Conservation (phyloP, 2,888 invertebrate genomes). For the Metacarcinus magister region DNA sequence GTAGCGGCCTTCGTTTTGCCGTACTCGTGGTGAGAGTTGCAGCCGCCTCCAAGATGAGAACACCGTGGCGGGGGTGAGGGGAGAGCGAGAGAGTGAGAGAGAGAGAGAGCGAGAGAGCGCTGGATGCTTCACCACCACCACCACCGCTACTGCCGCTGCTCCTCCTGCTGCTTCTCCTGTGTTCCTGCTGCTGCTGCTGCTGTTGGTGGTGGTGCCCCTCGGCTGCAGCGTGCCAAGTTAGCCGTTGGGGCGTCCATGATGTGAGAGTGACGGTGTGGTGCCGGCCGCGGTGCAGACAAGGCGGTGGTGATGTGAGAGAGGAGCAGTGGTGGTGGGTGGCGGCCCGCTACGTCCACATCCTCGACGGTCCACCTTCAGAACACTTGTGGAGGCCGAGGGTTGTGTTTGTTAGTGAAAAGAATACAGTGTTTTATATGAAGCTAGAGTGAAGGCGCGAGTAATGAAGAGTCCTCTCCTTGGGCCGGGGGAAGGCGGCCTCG, state of each 20-base stretch:
- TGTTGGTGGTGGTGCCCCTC: slow-evolving; percentile 51
- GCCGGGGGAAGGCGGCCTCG: slow-evolving; percentile 57
- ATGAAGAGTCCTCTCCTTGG: slow-evolving; percentile 73
- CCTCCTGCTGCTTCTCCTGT: slow-evolving; percentile 69
- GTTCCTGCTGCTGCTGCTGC: slow-evolving; percentile 68
- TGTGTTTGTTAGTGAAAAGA: slow-evolving; percentile 57
- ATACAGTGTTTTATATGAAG: slow-evolving; percentile 64
- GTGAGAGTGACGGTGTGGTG: slow-evolving; percentile 58
- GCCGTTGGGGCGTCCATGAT: slow-evolving; percentile 51
- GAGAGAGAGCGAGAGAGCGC: slow-evolving; percentile 63
- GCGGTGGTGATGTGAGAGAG: slow-evolving; percentile 39
- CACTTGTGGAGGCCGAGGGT: slow-evolving; percentile 55
- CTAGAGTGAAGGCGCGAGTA: slow-evolving; percentile 59
- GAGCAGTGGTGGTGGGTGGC: slow-evolving; percentile 68
- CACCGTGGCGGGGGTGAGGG: slow-evolving; percentile 67
- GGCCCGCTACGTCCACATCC: slow-evolving; percentile 54
- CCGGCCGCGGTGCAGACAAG: slow-evolving; percentile 62
- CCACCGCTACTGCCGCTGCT: slow-evolving; percentile 73
- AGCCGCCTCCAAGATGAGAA: slow-evolving; percentile 72
- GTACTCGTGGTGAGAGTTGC: slow-evolving; percentile 65
- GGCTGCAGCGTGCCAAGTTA: background rate
- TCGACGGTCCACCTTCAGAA: slow-evolving; percentile 61
- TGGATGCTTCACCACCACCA: slow-evolving; percentile 74
- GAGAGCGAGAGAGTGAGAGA: slow-evolving; percentile 58
- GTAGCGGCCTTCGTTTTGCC: slow-evolving; percentile 48